phyloP scores from a whole-genome alignment of 2,113 vertebrate genomes.

The Bubo bubo region DNA sequence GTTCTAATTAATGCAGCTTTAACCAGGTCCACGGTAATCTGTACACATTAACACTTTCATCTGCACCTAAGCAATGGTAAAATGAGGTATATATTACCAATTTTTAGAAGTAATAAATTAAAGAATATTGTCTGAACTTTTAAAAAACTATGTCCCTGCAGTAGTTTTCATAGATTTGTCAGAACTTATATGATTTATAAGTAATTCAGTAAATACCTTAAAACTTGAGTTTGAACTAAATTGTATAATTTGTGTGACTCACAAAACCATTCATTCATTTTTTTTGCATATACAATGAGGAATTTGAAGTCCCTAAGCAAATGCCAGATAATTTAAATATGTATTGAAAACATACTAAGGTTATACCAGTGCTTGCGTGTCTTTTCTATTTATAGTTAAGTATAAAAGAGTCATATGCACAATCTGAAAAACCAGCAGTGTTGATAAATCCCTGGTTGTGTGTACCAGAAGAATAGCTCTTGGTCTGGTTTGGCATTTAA shows the following conservation, averaged over 20 bases:
- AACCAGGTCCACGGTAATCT: background rate
- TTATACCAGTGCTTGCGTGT: background rate
- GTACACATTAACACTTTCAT: background rate
- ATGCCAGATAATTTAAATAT: background rate
- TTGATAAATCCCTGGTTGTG: conserved; percentile 56
- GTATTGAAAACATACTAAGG: background rate
- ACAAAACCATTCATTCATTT: background rate
- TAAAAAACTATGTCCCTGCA: background rate
- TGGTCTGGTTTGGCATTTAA: conserved; percentile 76
- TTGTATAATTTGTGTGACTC: background rate
- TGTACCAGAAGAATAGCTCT: conserved; percentile 70
- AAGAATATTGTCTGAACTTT: background rate
- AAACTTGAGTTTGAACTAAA: background rate
- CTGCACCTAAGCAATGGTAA: background rate
- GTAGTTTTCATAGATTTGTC: background rate
- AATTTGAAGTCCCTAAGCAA: background rate
- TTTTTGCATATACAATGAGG: background rate
- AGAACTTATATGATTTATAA: background rate
- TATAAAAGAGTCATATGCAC: background rate
- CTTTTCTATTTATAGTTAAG: conserved; percentile 15
- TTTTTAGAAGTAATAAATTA: background rate
- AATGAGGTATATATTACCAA: background rate
- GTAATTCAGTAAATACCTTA: background rate
- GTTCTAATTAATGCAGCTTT: background rate
- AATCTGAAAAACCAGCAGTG: conserved; percentile 9